phyloP scores from a whole-genome alignment of 2,888 invertebrate species.

The Perdita meconis region DNA sequence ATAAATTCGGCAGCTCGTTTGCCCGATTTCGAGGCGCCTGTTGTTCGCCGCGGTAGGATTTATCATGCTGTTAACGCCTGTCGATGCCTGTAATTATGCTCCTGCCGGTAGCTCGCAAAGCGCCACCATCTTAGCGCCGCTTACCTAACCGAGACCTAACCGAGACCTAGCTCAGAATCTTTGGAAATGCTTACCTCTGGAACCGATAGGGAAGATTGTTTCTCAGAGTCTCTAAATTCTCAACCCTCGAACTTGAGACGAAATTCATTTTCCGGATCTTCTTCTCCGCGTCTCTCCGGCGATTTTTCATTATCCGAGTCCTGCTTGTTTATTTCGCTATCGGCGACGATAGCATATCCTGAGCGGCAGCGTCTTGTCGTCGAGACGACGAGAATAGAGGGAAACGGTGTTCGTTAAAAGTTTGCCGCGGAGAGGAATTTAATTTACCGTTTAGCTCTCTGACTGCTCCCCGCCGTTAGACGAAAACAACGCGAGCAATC shows the following conservation, averaged over 20 bases:
- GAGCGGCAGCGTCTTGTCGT: slow-evolving; percentile 13
- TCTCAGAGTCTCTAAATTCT: too few species aligned
- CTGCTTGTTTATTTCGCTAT: slow-evolving; percentile 24
- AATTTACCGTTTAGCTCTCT: slow-evolving; percentile 32
- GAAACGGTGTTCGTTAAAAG: slow-evolving; percentile 41
- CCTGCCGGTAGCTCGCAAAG: background rate
- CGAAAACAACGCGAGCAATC: slow-evolving; percentile 4
- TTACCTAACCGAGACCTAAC: too few species aligned
- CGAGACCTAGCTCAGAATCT: too few species aligned
- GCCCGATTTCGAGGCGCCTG: slow-evolving; percentile 31
- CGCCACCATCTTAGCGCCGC: background rate
- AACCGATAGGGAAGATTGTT: too few species aligned
- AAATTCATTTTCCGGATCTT: slow-evolving; percentile 1
- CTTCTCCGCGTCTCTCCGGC: background rate
- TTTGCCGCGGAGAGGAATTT: slow-evolving; percentile 46
- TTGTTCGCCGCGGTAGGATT: slow-evolving; percentile 29
- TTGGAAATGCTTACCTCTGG: too few species aligned
- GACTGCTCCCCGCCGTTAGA: slow-evolving; percentile 16
- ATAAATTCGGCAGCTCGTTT: slow-evolving; percentile 32
- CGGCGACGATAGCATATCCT: slow-evolving; percentile 8
- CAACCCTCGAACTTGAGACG: too few species aligned
- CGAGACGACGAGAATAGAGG: background rate
- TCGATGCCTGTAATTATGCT: slow-evolving; percentile 43
- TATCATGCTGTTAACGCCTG: slow-evolving; percentile 45
- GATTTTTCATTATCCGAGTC: slow-evolving; percentile 20